Base-by-base conservation (phyloP, 1,140 invertebrate genomes). In the Papilio polytes region DNA sequence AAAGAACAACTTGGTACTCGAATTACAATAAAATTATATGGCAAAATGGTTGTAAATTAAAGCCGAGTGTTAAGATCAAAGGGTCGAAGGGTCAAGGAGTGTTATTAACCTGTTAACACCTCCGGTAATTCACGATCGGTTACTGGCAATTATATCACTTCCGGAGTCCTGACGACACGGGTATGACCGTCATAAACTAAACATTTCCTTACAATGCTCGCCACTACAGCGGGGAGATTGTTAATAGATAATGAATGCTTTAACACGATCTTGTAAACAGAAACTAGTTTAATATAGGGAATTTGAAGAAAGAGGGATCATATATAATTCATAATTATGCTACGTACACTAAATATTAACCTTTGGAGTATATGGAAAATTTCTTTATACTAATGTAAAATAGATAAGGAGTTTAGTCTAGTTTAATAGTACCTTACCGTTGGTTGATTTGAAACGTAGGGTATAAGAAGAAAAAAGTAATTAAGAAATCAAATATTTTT, bases 71-170 rank as follows among this genome's bases (percentile, higher is more conserved):
- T 48, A 78, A 78, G 77, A 78, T 77, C 53, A 90, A 82, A 82
- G 85, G 90, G 86, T 89, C 87, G 79, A 87, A 81, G 88, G 93
- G 90, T 93, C 90, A 93, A 92, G 87, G 84, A 86, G 85, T 91
- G 89, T 90, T 93, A 91, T 92, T 94, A 92, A 93, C 90, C 90
- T 90, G 89, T 91, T 92, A 87, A 92, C 91, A 91, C 91, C 89
- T 91, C 86, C 81, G 79, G 87, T 90, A 89, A 88, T 86, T 84
- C 87, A 85, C 86, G 85, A 90, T 92, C 87, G 85, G 88, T 90
- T 91, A 93, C 90, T 86, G 84, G 80, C 88, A 91, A 92, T 94
- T 91, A 93, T 85, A 70, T 74, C 80, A 85, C 85, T 91, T 93
- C 91, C 93, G 91, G 86, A 81, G 80, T 59, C 77, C 78, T 79